Conservation (phyloP, 2,113 vertebrate species). For the Pterophyllum scalare region DNA sequence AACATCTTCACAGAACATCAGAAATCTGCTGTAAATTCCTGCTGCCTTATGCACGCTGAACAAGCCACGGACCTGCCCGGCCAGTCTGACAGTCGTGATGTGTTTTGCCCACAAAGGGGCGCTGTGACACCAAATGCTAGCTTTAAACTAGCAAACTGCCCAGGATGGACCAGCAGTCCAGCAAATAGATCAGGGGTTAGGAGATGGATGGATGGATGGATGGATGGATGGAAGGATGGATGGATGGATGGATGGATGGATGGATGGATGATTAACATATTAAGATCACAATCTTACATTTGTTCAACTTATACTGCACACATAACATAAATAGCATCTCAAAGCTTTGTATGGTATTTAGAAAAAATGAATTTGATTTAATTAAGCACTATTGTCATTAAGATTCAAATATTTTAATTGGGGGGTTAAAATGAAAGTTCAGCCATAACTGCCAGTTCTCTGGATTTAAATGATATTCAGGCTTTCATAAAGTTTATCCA, state of each 20-base stretch:
- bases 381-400: not conserved
- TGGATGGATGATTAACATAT: not conserved
- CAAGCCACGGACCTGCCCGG: not conserved
- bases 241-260: too few relatives aligned
- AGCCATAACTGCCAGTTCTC: not conserved
- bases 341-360: not conserved
- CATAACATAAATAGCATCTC: too few relatives aligned
- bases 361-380: not conserved
- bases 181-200: not conserved
- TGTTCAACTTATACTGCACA: too few relatives aligned
- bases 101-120: slow-evolving; percentile 29
- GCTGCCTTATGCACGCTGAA: not conserved
- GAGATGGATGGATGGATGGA: not conserved
- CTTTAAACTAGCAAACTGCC: not conserved
- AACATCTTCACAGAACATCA: not conserved
- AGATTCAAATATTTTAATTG: not conserved
- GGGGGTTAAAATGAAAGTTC: too few relatives aligned
- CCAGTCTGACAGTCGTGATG: not conserved
- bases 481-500: not conserved
- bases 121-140: slow-evolving; percentile 1
- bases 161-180: not conserved
- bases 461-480: not conserved
- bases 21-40: not conserved
- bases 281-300: too few relatives aligned
- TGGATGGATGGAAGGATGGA: too few relatives aligned